Percentiles rank a stretch among this genome's conserved stretches.
phyloP scores from a whole-genome alignment of 2,888 invertebrate species.

The Augiades crinisus region DNA sequence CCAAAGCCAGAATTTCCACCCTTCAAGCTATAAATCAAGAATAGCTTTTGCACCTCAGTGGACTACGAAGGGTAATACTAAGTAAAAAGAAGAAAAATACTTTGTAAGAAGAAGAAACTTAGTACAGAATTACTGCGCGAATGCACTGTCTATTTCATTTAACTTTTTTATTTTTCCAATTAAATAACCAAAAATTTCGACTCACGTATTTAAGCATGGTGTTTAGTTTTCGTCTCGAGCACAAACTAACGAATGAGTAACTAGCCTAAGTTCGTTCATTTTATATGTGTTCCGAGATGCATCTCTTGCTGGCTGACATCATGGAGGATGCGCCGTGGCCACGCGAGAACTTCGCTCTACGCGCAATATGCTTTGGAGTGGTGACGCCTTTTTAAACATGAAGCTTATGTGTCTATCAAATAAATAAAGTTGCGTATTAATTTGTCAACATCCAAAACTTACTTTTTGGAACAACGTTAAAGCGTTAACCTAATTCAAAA shows the following conservation, averaged over 20 bases:
- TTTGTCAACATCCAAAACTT: too few relatives aligned
- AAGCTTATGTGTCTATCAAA: not conserved
- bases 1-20: too few relatives aligned
- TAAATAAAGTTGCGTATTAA: too few relatives aligned
- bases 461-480: too few relatives aligned
- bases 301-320: slow-evolving; percentile 71
- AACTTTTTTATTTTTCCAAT: too few relatives aligned
- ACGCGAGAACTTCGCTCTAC: slow-evolving; percentile 34
- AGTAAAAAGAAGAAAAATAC: too few relatives aligned
- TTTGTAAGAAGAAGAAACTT: too few relatives aligned
- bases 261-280: slow-evolving; percentile 65
- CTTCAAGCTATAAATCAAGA: too few relatives aligned
- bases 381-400: not conserved
- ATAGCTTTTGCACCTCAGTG: too few relatives aligned
- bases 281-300: slow-evolving; percentile 70
- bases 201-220: slow-evolving; percentile 79
- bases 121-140: too few relatives aligned
- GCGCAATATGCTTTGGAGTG: not conserved
- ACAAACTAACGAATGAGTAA: slow-evolving; percentile 78
- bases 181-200: slow-evolving; percentile 37
- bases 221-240: slow-evolving; percentile 71
- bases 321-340: slow-evolving; percentile 56
- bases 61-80: too few relatives aligned
- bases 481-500: too few relatives aligned
- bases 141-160: not conserved